phyloP scores from a whole-genome alignment of 2,888 invertebrate genomes.

The Andrena praecox region DNA sequence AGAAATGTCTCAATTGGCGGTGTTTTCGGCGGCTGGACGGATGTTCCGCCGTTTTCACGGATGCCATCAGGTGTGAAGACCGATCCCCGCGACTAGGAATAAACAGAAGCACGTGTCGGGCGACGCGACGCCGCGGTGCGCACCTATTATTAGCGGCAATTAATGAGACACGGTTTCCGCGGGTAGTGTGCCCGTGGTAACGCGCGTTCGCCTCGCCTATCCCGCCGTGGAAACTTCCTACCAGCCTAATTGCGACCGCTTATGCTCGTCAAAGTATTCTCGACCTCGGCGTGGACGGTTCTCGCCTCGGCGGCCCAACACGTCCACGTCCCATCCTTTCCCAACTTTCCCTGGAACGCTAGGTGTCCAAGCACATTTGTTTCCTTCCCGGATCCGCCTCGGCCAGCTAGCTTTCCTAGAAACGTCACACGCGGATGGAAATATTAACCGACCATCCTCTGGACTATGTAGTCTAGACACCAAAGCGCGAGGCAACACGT shows the following conservation, averaged over 20 bases:
- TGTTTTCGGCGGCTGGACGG: slow-evolving; percentile 54
- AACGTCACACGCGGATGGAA: neutral
- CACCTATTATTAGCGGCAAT: slow-evolving; percentile 78
- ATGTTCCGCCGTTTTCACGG: slow-evolving; percentile 72
- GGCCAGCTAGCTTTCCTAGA: neutral
- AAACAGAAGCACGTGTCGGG: slow-evolving; percentile 69
- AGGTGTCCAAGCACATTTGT: neutral
- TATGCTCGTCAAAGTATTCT: slow-evolving; percentile 59
- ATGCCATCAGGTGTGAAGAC: slow-evolving; percentile 68
- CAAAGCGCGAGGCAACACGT: neutral
- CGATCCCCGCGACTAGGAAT: slow-evolving; percentile 67
- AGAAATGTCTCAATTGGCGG: slow-evolving; percentile 50
- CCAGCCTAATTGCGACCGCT: slow-evolving; percentile 69
- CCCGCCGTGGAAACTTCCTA: slow-evolving; percentile 75
- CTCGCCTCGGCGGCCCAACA: slow-evolving; percentile 7
- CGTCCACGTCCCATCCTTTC: neutral
- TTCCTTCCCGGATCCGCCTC: neutral
- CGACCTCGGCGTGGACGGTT: slow-evolving; percentile 40
- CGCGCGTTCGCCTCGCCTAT: slow-evolving; percentile 79
- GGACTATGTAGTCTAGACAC: neutral
- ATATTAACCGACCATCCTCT: neutral
- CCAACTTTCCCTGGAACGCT: neutral
- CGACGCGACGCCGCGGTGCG: slow-evolving; percentile 42
- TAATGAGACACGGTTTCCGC: slow-evolving; percentile 78
- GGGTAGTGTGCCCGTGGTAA: slow-evolving; percentile 77